These are phyloP conservation scores for Cryptus armator DNA, from an alignment of 2,888 invertebrate species.

Conservation along the genomic window DNA sequence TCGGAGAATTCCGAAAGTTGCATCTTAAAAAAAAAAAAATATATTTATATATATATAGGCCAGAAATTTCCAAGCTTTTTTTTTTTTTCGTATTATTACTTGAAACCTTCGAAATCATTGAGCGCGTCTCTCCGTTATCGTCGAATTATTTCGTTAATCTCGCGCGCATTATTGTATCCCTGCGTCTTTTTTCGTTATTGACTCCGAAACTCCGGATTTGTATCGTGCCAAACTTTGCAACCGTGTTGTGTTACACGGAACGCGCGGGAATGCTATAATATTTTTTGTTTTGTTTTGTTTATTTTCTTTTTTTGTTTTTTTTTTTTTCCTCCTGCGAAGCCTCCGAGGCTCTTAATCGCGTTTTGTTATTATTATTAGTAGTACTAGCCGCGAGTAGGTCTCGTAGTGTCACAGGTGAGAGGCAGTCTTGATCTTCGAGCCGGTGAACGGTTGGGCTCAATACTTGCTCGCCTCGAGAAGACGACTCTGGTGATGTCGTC, in stretches of 20 bases:
- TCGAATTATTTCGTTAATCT: neutral
- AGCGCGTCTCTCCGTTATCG: neutral
- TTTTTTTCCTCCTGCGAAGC: conserved; percentile 46
- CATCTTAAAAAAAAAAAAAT: neutral
- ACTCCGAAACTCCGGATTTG: neutral
- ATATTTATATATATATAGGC: conserved; percentile 1
- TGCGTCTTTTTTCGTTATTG: neutral
- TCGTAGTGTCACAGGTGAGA: conserved; percentile 72
- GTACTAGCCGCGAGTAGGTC: conserved; percentile 67
- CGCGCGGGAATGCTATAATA: conserved; percentile 44
- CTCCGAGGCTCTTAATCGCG: conserved; percentile 45
- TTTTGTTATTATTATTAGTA: conserved; percentile 59
- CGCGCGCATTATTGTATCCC: neutral
- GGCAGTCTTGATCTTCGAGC: conserved; percentile 84
- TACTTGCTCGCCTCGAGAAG: conserved; percentile 81
- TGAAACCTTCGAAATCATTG: neutral
- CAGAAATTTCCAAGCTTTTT: conserved; percentile 10
- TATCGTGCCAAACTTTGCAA: neutral
- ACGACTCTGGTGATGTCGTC: conserved; percentile 79
- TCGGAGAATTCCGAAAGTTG: neutral
- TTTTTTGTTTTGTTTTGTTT: neutral
- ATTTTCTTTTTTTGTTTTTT: too few species aligned
- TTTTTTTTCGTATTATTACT: neutral
- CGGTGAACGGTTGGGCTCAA: conserved; percentile 79
- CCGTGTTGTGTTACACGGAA: conserved; percentile 26